phyloP scores from a whole-genome alignment of 1,140 invertebrate genomes.

The Drosophila tristis region DNA sequence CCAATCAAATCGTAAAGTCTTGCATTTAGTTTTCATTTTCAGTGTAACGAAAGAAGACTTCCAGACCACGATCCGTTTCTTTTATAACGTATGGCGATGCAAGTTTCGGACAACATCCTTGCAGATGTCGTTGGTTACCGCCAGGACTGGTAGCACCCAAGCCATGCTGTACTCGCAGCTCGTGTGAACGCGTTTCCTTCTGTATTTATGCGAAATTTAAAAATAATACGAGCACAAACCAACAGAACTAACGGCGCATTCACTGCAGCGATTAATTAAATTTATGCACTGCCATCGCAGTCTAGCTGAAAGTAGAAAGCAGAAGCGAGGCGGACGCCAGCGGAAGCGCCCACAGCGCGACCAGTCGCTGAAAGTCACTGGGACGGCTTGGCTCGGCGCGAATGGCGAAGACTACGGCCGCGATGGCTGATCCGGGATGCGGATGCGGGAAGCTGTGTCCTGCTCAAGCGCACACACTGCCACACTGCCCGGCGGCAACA shows the following conservation, averaged over 20 bases:
- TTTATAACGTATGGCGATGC: too few relatives aligned
- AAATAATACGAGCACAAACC: neutral
- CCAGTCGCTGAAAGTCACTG: constrained; percentile 16
- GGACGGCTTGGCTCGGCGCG: neutral
- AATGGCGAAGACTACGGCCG: constrained; percentile 18
- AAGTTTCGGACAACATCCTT: too few relatives aligned
- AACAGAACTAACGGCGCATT: constrained; percentile 46
- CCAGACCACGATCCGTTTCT: too few relatives aligned
- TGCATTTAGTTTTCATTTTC: too few relatives aligned
- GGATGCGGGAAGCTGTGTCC: constrained; percentile 42
- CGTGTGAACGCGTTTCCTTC: too few relatives aligned
- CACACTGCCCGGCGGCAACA: constrained; percentile 7
- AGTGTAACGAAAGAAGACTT: too few relatives aligned
- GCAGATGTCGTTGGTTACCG: too few relatives aligned
- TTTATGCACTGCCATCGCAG: constrained; percentile 44
- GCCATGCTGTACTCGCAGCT: too few relatives aligned
- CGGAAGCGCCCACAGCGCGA: constrained; percentile 53
- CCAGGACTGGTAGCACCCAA: too few relatives aligned
- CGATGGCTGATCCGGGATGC: constrained; percentile 35
- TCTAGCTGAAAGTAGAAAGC: constrained; percentile 12
- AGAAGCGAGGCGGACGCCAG: constrained; percentile 2
- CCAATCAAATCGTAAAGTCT: too few relatives aligned
- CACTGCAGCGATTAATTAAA: constrained; percentile 61
- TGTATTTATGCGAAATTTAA: too few relatives aligned
- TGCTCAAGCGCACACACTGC: constrained; percentile 24